A percentile compares a stretch with the other conserved stretches of the same genome.
phyloP scores from a whole-genome alignment of 2,888 invertebrate species.

The Nemoura dubitans region DNA sequence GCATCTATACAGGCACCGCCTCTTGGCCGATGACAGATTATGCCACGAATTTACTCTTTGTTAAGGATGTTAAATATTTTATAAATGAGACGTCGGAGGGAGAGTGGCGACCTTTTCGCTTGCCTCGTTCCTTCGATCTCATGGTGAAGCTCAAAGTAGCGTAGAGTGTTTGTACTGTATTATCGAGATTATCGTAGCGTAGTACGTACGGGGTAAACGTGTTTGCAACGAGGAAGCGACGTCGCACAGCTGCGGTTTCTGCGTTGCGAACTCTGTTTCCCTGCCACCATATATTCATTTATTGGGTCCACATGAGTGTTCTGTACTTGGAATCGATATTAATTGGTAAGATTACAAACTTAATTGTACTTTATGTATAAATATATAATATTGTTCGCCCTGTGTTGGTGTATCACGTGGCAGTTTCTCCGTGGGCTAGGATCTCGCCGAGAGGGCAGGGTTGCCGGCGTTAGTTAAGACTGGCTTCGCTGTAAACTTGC shows the following conservation, averaged over 20 bases:
- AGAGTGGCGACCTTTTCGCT: neutral
- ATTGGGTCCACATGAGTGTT: no score
- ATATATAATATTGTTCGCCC: no score
- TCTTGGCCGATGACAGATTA: neutral
- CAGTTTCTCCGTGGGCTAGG: neutral
- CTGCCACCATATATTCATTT: no score
- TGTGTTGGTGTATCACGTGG: neutral
- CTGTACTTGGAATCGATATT: no score
- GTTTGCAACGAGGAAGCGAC: no score
- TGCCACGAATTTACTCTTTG: neutral
- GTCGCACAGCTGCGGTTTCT: no score
- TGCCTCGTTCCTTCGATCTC: neutral
- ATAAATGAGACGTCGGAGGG: neutral
- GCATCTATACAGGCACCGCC: no score
- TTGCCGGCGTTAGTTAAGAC: neutral
- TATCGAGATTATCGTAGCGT: neutral
- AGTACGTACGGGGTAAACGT: no score
- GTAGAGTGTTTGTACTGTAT: neutral
- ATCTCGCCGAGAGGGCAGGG: neutral
- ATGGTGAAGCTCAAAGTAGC: neutral
- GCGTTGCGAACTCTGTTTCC: no score
- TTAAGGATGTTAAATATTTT: neutral
- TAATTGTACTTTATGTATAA: neutral
- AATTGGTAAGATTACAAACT: no score
- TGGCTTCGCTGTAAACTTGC: constrained; percentile 4